Evolutionary conservation across 2,888 invertebrate genomes (phyloP).

Genomic region (Laothoe populi): DNA sequence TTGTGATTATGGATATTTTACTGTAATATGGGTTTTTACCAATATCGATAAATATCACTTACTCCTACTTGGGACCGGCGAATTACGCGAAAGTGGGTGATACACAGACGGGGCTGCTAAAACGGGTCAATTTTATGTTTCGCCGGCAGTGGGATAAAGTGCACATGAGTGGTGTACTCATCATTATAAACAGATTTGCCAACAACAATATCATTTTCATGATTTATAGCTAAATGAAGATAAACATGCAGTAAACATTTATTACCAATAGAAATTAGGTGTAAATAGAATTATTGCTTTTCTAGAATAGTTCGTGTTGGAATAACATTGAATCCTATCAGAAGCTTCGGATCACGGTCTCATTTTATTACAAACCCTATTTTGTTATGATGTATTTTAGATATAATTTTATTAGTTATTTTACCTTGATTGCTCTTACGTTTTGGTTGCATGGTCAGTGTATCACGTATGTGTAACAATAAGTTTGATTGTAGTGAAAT

Average conservation of each 20-base stretch:
- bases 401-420: background rate
- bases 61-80: too few relatives aligned
- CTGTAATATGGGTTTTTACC: too few relatives aligned
- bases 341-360: background rate
- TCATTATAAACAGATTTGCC: conserved; percentile 1
- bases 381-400: background rate
- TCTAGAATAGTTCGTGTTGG: background rate
- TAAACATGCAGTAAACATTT: conserved; percentile 19
- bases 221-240: conserved; percentile 8
- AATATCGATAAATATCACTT: too few relatives aligned
- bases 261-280: background rate
- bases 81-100: too few relatives aligned
- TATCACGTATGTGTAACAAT: too few relatives aligned
- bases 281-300: background rate
- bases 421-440: background rate
- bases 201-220: background rate
- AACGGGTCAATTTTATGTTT: too few relatives aligned
- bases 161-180: background rate
- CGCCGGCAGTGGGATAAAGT: too few relatives aligned
- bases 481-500: too few relatives aligned
- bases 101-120: too few relatives aligned
- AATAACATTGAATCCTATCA: background rate
- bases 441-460: background rate
- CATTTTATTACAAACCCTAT: background rate
- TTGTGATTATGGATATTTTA: too few relatives aligned